Conservation (phyloP, 2,888 invertebrate genomes). For the Dicycla oo region DNA sequence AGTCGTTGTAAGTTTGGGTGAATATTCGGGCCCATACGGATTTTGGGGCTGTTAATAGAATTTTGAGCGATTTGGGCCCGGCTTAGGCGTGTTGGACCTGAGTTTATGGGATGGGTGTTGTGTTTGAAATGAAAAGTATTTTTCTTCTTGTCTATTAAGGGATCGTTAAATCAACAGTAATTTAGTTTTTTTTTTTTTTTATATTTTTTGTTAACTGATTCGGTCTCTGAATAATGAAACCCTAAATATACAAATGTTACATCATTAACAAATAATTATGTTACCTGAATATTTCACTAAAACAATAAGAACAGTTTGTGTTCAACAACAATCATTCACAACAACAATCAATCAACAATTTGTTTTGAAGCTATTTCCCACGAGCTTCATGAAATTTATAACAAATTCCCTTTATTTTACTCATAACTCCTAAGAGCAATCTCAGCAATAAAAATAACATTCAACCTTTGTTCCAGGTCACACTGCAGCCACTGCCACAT, state of each 20-base stretch:
- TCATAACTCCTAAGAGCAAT: constrained; percentile 42
- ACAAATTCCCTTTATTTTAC: constrained; percentile 39
- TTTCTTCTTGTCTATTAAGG: background rate
- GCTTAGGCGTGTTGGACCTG: constrained; percentile 25
- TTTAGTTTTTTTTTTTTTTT: background rate
- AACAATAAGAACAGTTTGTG: background rate
- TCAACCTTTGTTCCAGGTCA: constrained; percentile 81
- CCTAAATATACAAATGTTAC: background rate
- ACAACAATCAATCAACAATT: too few relatives aligned
- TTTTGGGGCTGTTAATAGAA: constrained; percentile 54
- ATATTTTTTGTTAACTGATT: background rate
- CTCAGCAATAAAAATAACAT: constrained; percentile 56
- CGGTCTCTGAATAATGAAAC: background rate
- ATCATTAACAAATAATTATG: too few relatives aligned
- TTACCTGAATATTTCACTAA: background rate
- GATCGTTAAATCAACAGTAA: background rate
- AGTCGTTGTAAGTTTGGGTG: constrained; percentile 49
- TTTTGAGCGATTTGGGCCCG: constrained; percentile 47
- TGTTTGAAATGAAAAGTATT: background rate
- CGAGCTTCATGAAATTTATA: constrained; percentile 21
- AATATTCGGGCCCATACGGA: constrained; percentile 49
- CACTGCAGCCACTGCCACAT: constrained; percentile 67
- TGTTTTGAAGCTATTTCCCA: background rate
- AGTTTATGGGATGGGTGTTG: constrained; percentile 26
- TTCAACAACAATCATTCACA: background rate